A percentile compares a stretch with the other conserved stretches of the same genome.
Conservation (phyloP, 1,140 invertebrate genomes). For the Pseudachorutes palmiensis region DNA sequence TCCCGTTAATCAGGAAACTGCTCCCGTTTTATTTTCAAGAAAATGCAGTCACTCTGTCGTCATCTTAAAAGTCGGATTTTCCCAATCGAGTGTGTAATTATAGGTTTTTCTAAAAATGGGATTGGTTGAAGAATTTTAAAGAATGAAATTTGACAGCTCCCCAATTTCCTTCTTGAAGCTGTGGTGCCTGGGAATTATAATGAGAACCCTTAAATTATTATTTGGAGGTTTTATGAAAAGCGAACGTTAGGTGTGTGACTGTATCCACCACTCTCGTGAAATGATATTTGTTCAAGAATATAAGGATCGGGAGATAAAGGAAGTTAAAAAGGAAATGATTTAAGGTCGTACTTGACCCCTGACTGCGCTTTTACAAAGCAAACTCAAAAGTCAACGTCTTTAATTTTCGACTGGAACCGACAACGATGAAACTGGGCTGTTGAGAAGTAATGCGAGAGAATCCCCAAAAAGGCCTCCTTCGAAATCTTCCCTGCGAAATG, state of each 20-base stretch:
- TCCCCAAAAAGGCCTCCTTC: slow-evolving; percentile 30
- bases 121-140: background rate
- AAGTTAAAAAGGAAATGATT: slow-evolving; percentile 28
- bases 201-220: background rate
- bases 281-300: slow-evolving; percentile 36
- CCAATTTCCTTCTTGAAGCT: background rate
- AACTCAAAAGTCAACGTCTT: slow-evolving; percentile 36
- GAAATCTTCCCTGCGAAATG: background rate
- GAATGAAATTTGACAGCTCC: background rate
- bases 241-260: background rate
- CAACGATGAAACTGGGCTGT: slow-evolving; percentile 4
- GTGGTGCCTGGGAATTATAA: background rate
- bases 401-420: slow-evolving; percentile 36
- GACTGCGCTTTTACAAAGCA: slow-evolving; percentile 35
- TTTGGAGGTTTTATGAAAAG: background rate
- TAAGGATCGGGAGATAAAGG: background rate
- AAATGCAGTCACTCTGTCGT: too few relatives aligned
- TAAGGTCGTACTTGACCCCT: slow-evolving; percentile 38
- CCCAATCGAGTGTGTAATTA: too few relatives aligned
- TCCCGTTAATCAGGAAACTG: too few relatives aligned
- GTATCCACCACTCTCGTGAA: slow-evolving; percentile 18
- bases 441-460: background rate
- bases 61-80: too few relatives aligned
- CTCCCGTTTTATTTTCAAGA: too few relatives aligned
- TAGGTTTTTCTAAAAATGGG: background rate